Percentiles rank a stretch among this genome's conserved stretches.
These are phyloP conservation scores for Iphiclides podalirius DNA, from an alignment of 2,888 invertebrate genomes.

Conservation along the genomic window DNA sequence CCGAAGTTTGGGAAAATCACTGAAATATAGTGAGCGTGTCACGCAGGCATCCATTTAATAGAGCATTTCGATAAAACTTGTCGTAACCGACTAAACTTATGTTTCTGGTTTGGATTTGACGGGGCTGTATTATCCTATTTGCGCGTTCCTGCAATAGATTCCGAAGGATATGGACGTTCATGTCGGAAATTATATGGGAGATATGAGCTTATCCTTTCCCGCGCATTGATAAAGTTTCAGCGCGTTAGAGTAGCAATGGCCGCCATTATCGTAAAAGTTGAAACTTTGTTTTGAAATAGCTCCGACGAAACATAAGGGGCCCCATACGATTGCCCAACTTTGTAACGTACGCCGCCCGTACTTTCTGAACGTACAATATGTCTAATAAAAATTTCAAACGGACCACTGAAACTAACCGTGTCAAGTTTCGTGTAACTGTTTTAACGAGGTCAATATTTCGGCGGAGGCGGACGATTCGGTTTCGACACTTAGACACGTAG, in stretches of 20 bases:
- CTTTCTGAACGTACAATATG: conserved; percentile 64
- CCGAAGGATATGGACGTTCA: conserved; percentile 23
- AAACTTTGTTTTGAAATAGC: conserved; percentile 75
- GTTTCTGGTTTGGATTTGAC: conserved; percentile 6
- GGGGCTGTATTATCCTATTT: conserved; percentile 14
- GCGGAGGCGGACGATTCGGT: conserved; percentile 11
- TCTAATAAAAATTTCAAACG: conserved; percentile 68
- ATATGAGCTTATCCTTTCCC: conserved; percentile 72
- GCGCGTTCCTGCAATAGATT: conserved; percentile 20
- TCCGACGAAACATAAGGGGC: conserved; percentile 76
- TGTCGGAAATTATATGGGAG: conserved; percentile 42
- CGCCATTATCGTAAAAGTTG: conserved; percentile 79
- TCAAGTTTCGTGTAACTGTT: conserved; percentile 41
- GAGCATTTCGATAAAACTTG: conserved; percentile 18
- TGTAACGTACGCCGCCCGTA: conserved; percentile 61
- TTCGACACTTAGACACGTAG: conserved; percentile 26
- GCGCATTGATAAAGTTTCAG: conserved; percentile 78
- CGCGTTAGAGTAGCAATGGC: conserved; percentile 79
- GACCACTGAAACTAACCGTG: conserved; percentile 41
- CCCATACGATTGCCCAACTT: conserved; percentile 77
- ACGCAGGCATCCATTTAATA: conserved; percentile 11
- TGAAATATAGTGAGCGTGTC: conserved; percentile 7
- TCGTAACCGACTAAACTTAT: conserved; percentile 17
- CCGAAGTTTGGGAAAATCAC: conserved; percentile 6
- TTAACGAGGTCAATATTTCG: conserved; percentile 25